Percentiles rank a stretch among this genome's conserved stretches.
These are phyloP conservation scores for Chlorocebus sabaeus DNA, from an alignment of 2,113 vertebrate genomes.

Conservation along the genomic window DNA sequence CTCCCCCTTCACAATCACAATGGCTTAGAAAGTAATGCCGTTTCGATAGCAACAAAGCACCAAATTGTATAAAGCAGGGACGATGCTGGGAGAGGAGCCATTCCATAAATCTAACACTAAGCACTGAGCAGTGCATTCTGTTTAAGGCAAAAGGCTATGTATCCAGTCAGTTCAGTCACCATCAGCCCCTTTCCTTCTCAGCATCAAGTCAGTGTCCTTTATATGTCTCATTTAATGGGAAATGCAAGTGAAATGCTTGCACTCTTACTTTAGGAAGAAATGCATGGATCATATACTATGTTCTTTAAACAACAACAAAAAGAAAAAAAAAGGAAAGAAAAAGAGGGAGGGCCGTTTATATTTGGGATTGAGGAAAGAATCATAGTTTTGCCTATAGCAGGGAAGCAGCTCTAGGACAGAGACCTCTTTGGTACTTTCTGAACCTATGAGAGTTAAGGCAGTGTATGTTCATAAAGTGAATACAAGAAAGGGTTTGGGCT, in stretches of 20 bases:
- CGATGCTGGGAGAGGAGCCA: slow-evolving; percentile 13
- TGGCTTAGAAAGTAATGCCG: slow-evolving; percentile 76
- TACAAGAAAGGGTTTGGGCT: neutral
- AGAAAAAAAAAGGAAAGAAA: neutral
- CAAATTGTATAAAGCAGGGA: slow-evolving; percentile 55
- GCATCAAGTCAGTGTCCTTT: neutral
- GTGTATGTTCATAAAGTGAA: neutral
- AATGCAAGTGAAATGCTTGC: neutral
- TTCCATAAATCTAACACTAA: slow-evolving; percentile 66
- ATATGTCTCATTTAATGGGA: neutral
- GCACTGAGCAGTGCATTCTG: slow-evolving; percentile 50
- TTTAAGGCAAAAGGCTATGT: slow-evolving; percentile 68
- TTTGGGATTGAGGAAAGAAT: neutral
- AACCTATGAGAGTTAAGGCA: neutral
- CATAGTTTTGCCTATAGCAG: neutral
- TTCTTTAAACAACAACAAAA: neutral
- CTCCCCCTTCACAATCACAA: slow-evolving; percentile 75
- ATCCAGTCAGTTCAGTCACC: slow-evolving; percentile 31
- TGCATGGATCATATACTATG: neutral
- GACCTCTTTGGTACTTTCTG: slow-evolving; percentile 7
- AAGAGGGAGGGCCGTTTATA: neutral
- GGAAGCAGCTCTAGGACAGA: neutral
- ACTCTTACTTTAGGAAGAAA: slow-evolving; percentile 2
- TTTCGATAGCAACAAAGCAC: slow-evolving; percentile 78
- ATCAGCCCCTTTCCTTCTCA: neutral